These are phyloP conservation scores for Sinocyclocheilus anophthalmus DNA, from an alignment of 2,113 vertebrate species.

Conservation along the genomic window DNA sequence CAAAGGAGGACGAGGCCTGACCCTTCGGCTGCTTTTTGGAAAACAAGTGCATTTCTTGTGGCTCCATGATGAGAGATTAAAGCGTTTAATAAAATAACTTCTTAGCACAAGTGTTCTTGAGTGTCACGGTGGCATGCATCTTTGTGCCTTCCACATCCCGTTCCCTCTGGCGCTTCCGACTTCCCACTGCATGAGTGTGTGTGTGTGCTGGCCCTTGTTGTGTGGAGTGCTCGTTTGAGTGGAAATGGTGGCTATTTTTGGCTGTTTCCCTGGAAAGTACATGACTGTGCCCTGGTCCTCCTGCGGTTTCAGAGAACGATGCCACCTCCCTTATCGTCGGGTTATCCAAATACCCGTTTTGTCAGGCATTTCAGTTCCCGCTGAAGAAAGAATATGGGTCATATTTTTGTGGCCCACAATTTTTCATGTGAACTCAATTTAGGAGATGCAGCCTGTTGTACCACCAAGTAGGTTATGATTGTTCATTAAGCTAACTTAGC, in stretches of 20 bases:
- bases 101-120: background rate
- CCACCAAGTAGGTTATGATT: background rate
- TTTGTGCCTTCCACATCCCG: slow-evolving; percentile 2
- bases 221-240: slow-evolving; percentile 51
- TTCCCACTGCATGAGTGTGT: background rate
- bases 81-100: background rate
- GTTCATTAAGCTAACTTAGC: background rate
- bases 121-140: background rate
- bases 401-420: background rate
- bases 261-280: slow-evolving; percentile 49
- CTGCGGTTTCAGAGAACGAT: background rate
- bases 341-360: background rate
- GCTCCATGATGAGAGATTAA: background rate
- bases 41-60: background rate
- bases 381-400: slow-evolving; percentile 6
- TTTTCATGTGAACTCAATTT: background rate
- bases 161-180: slow-evolving; percentile 4
- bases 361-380: background rate
- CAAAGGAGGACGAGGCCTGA: background rate
- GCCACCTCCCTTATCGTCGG: background rate
- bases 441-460: background rate
- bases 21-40: background rate
- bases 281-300: slow-evolving; percentile 25
- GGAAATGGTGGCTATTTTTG: slow-evolving; percentile 54
- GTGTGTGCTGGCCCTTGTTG: slow-evolving; percentile 36